Conservation (phyloP, 2,113 vertebrate species). For the Notothenia rossii region DNA sequence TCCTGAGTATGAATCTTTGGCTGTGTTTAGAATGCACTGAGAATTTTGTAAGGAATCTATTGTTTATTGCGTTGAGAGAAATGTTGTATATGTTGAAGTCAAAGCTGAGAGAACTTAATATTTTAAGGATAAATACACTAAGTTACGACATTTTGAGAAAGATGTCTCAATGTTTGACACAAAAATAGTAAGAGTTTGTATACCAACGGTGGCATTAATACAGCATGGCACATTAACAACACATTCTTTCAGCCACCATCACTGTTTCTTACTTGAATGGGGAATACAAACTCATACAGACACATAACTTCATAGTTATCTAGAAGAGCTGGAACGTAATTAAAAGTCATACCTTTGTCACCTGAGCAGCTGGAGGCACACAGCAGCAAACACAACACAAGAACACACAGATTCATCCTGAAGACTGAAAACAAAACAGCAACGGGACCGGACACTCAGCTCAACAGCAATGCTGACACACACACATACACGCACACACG, state of each 20-base stretch:
- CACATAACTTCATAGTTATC: not conserved
- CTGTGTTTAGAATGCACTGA: not conserved
- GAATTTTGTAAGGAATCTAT: not conserved
- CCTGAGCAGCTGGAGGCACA: slow-evolving; percentile 37
- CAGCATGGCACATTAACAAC: not conserved
- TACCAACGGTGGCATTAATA: not conserved
- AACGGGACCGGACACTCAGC: slow-evolving; percentile 2
- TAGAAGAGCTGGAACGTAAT: not conserved
- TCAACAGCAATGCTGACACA: not conserved
- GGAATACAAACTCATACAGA: not conserved
- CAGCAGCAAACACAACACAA: slow-evolving; percentile 41
- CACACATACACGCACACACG: no score
- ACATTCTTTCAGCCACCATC: not conserved
- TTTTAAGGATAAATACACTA: not conserved
- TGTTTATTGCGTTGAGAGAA: not conserved
- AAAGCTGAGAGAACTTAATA: not conserved
- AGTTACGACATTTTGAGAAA: not conserved
- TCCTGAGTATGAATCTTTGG: not conserved
- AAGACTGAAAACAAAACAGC: slow-evolving; percentile 1
- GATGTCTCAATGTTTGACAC: not conserved
- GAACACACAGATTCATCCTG: slow-evolving; percentile 28
- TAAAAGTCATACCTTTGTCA: slow-evolving; percentile 41
- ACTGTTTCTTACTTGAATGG: not conserved
- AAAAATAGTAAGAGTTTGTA: not conserved
- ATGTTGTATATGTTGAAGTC: not conserved